Evolutionary conservation across 2,113 vertebrate species (phyloP), one percentile per base, ranked within the genome.

Genomic region (Equus quagga): DNA sequence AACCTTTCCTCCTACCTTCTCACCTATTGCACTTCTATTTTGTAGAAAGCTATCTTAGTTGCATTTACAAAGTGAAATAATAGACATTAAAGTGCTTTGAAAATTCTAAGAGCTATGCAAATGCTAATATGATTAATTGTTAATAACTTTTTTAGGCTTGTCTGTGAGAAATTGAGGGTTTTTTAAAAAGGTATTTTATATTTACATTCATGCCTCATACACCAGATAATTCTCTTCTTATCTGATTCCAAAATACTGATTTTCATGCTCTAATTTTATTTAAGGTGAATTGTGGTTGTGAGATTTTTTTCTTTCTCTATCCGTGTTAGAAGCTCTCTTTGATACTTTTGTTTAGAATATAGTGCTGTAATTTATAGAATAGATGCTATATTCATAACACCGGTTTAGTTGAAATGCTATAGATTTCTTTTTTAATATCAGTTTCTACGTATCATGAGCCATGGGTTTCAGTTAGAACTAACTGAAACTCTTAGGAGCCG

Each of bases 1-100:
- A 96, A 96, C 96, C 83, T 98, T 92, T 89, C 51, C 89, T 97
- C 84, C 93, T 84, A 73, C 91, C 65, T 92, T 65, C 28, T 83
- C 18, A 82, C 64, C 73, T 67, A 31, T 95, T 67, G 33, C 84
- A 73, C 81, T 94, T 94, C 36, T 41, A 8, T 97, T 92, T 91
- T 95, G 51, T 92, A 69, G 88, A 78, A 94, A 85, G n/a, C 84
- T 92, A 65, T 91, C 87, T 97, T 93, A 46, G 31, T 78, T 95
- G 70, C 70, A 62, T 69, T 95, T 79, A 58, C 41, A 89, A 79
- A 94, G 56, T 41, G 17, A 97, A 91, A 96, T 95, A 95, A 95
- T 94, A 95, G 86, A 75, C 31, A 7, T 86, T 80, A 87, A 95
- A 79, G 49, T 95, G 46, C 92, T 91, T 93, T 31, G 60, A n/a